Evolutionary conservation across 2,113 vertebrate species (phyloP).

Genomic region (Varanus komodoensis): DNA sequence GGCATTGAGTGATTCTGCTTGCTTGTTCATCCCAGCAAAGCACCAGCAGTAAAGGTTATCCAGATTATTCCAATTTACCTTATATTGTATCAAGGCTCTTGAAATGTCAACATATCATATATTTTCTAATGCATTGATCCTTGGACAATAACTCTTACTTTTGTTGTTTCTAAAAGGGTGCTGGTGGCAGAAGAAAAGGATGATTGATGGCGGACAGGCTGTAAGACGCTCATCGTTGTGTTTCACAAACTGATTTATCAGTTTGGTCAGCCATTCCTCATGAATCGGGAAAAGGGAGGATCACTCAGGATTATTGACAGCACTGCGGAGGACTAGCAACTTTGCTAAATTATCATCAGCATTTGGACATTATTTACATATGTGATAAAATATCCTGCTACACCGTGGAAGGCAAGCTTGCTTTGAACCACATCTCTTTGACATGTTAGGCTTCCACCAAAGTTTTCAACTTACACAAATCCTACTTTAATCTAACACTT

Average conservation of each 20-base stretch:
- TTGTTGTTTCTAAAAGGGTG: slow-evolving; percentile 84
- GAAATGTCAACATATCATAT: slow-evolving; percentile 77
- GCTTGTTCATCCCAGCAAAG: slow-evolving; percentile 60
- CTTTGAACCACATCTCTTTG: slow-evolving; percentile 62
- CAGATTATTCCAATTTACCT: slow-evolving; percentile 70
- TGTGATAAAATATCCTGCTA: slow-evolving; percentile 52
- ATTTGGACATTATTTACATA: slow-evolving; percentile 65
- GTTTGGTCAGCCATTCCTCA: slow-evolving; percentile 57
- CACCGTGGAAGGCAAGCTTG: slow-evolving; percentile 49
- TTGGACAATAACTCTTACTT: slow-evolving; percentile 80
- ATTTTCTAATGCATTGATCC: slow-evolving; percentile 75
- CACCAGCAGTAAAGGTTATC: slow-evolving; percentile 69
- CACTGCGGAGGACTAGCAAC: slow-evolving; percentile 60
- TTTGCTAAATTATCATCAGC: slow-evolving; percentile 62
- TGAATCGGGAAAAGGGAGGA: slow-evolving; percentile 59
- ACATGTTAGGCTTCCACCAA: slow-evolving; percentile 80
- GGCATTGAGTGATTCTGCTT: slow-evolving; percentile 59
- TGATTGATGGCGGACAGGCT: slow-evolving; percentile 85
- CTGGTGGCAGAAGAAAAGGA: slow-evolving; percentile 81
- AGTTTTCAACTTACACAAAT: slow-evolving; percentile 66
- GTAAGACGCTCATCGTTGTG: slow-evolving; percentile 77
- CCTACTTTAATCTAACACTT: slow-evolving; percentile 59
- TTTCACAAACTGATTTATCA: slow-evolving; percentile 76
- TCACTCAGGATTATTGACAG: slow-evolving; percentile 72
- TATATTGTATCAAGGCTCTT: slow-evolving; percentile 68